Conservation (phyloP, 2,113 vertebrate genomes). For the Cervus canadensis region DNA sequence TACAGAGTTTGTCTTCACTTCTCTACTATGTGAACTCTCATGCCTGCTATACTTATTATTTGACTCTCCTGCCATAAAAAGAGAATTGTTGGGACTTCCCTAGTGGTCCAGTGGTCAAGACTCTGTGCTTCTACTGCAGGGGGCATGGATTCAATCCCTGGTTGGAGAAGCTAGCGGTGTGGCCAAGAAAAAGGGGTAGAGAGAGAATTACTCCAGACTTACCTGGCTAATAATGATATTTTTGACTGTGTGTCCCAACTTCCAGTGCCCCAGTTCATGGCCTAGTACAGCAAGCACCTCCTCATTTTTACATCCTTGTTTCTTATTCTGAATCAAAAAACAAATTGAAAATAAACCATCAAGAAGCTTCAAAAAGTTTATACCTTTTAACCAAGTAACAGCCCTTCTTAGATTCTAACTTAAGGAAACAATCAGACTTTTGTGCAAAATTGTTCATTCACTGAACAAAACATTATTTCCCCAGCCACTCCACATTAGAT, state of each 20-base stretch:
- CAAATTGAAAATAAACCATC: slow-evolving; percentile 32
- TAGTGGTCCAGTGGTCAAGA: neutral
- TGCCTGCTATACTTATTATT: neutral
- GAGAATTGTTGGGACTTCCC: neutral
- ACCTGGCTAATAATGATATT: slow-evolving; percentile 99
- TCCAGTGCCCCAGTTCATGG: slow-evolving; percentile 99
- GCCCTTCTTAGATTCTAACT: neutral
- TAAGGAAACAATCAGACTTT: slow-evolving; percentile 12
- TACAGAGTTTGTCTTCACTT: neutral
- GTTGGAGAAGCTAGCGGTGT: neutral
- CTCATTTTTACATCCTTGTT: slow-evolving; percentile 96
- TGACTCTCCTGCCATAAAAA: neutral
- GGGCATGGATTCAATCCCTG: neutral
- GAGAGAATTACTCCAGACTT: slow-evolving; percentile 29
- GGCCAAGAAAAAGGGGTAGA: neutral
- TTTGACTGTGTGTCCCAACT: slow-evolving; percentile 96
- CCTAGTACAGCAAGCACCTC: slow-evolving; percentile 97
- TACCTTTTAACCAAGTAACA: slow-evolving; percentile 7
- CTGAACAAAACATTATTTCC: slow-evolving; percentile 8
- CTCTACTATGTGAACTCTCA: neutral
- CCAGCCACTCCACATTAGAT: neutral
- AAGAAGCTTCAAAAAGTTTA: neutral
- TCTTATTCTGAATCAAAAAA: slow-evolving; percentile 87
- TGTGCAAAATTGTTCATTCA: neutral
- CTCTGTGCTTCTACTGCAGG: neutral